A percentile compares a stretch with the other conserved stretches of the same genome.
Evolutionary conservation across 2,888 invertebrate genomes (phyloP).

Genomic region (Julus scandinavius): DNA sequence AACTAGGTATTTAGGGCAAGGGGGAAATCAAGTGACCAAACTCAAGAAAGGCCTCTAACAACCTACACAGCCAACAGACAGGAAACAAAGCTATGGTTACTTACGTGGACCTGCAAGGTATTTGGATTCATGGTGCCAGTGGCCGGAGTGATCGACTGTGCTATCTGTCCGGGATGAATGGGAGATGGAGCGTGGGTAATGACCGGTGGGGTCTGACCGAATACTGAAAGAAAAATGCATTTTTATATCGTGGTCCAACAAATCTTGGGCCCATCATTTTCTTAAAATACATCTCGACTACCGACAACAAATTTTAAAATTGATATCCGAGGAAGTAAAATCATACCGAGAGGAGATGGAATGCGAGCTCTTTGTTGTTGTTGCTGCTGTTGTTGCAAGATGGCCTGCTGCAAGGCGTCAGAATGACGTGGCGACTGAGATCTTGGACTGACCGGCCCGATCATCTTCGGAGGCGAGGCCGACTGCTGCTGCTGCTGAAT

Average conservation of each 20-base stretch:
- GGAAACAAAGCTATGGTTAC: background rate
- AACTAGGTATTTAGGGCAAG: background rate
- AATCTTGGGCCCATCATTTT: no score
- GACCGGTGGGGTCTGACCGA: conserved; percentile 66
- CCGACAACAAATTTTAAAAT: no score
- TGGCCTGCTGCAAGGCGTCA: conserved; percentile 68
- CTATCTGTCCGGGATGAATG: conserved; percentile 64
- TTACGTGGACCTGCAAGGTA: conserved; percentile 58
- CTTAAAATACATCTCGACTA: no score
- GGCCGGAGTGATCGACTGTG: conserved; percentile 54
- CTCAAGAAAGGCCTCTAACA: background rate
- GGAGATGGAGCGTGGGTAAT: conserved; percentile 66
- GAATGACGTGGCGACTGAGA: conserved; percentile 59
- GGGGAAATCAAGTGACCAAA: background rate
- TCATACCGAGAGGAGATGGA: conserved; percentile 71
- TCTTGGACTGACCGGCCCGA: conserved; percentile 53
- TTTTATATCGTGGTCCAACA: background rate
- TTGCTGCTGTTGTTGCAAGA: conserved; percentile 64
- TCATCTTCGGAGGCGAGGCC: conserved; percentile 54
- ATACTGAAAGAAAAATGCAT: conserved; percentile 62
- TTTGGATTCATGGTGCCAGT: conserved; percentile 56
- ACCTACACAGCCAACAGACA: background rate
- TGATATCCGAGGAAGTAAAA: background rate
- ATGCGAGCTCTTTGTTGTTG: conserved; percentile 71
- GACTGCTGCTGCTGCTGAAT: conserved; percentile 55